Evolutionary conservation across 2,113 vertebrate species (phyloP).

Genomic region (Holacanthus passer): DNA sequence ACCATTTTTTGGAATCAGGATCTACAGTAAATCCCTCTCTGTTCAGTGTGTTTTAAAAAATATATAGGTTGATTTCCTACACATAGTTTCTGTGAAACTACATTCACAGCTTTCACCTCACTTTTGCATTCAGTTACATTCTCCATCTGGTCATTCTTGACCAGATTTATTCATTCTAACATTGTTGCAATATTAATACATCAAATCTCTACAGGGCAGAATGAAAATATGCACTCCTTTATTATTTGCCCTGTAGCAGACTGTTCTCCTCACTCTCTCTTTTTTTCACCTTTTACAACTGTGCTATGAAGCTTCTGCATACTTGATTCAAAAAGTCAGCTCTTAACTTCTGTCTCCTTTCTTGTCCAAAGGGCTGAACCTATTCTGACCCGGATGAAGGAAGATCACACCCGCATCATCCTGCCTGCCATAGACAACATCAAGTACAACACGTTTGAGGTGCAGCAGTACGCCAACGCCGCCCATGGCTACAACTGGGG

Average conservation of each 20-base stretch:
- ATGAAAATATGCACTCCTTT: slow-evolving; percentile 7
- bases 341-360: slow-evolving; percentile 29
- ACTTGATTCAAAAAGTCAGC: neutral
- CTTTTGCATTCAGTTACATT: slow-evolving; percentile 12
- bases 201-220: slow-evolving; percentile 20
- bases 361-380: slow-evolving; percentile 90
- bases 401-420: slow-evolving; percentile 93
- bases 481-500: slow-evolving; percentile 99
- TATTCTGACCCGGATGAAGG: slow-evolving; percentile 91
- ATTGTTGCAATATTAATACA: slow-evolving; percentile 36
- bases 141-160: neutral
- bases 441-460: slow-evolving; percentile 97
- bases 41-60: neutral
- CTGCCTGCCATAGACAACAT: slow-evolving; percentile 98
- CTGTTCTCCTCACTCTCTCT: neutral
- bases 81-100: neutral
- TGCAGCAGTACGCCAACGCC: slow-evolving; percentile 96
- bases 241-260: slow-evolving; percentile 8
- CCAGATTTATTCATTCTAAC: slow-evolving; percentile 6
- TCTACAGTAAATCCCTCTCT: neutral
- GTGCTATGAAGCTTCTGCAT: neutral
- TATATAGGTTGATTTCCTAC: neutral
- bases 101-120: slow-evolving; percentile 15
- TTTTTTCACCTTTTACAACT: slow-evolving; percentile 5
- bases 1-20: neutral